A percentile compares a stretch with the other conserved stretches of the same genome.
Evolutionary conservation across 1,140 invertebrate genomes (phyloP).

Genomic region (Drosophila hydei): DNA sequence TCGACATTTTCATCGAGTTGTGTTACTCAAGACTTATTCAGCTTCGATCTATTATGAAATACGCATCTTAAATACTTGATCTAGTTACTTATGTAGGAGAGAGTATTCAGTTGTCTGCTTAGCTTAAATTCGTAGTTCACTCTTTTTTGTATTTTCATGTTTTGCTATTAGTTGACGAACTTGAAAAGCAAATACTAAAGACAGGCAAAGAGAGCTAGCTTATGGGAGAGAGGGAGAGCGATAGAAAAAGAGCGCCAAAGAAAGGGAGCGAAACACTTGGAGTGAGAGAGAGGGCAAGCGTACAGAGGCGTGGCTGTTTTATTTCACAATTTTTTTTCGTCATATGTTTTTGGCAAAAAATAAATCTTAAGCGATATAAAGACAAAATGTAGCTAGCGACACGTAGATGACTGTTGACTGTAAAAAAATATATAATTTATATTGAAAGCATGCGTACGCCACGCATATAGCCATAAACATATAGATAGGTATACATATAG

Average conservation of each 20-base stretch:
- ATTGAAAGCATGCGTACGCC: slow-evolving; percentile 76
- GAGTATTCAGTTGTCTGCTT: background rate
- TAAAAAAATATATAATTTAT: slow-evolving; percentile 67
- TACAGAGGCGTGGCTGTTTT: slow-evolving; percentile 36
- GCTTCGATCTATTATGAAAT: no score
- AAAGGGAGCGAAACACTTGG: background rate
- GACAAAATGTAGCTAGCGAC: slow-evolving; percentile 7
- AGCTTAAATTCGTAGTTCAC: background rate
- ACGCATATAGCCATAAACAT: slow-evolving; percentile 43
- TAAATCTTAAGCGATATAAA: slow-evolving; percentile 26
- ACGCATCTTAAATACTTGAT: no score
- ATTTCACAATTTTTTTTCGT: slow-evolving; percentile 26
- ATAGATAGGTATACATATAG: background rate
- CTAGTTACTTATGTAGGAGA: background rate
- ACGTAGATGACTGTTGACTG: slow-evolving; percentile 38
- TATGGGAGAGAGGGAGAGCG: slow-evolving; percentile 1
- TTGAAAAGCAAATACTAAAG: slow-evolving; percentile 40
- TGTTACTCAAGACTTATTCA: no score
- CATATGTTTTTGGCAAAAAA: slow-evolving; percentile 27
- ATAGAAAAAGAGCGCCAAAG: background rate
- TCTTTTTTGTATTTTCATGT: slow-evolving; percentile 8
- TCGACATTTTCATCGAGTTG: no score
- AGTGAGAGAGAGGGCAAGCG: background rate
- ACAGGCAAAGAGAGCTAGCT: background rate
- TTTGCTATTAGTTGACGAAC: slow-evolving; percentile 29